These are phyloP conservation scores for Gorsachius goisagi DNA, from an alignment of 2,113 vertebrate genomes.

Conservation along the genomic window DNA sequence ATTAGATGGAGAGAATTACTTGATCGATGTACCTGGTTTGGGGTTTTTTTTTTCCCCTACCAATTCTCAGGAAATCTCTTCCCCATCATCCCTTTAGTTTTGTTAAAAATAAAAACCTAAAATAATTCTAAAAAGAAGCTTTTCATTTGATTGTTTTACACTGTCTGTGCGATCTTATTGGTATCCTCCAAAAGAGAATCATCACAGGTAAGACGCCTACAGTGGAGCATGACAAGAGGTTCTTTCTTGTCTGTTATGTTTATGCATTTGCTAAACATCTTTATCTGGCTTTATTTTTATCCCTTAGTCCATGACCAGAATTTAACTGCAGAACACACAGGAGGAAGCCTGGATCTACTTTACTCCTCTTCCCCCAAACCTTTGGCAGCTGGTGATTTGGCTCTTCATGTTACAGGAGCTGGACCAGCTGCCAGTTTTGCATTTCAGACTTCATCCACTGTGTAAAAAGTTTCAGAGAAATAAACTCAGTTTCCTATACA, in stretches of 20 bases:
- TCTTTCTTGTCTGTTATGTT: background rate
- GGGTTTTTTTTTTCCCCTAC: background rate
- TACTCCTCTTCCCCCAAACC: fast-evolving
- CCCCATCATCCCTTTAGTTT: background rate
- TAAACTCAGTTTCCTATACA: background rate
- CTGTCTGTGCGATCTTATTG: fast-evolving
- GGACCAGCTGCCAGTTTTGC: background rate
- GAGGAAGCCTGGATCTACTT: background rate
- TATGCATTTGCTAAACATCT: background rate
- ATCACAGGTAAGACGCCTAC: background rate
- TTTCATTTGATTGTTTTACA: background rate
- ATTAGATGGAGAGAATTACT: background rate
- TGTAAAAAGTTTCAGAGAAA: background rate
- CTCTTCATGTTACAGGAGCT: background rate
- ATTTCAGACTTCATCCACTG: background rate
- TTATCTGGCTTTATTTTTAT: background rate
- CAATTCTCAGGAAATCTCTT: background rate
- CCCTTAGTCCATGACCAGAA: background rate
- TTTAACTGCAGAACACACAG: background rate
- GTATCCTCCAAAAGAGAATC: background rate
- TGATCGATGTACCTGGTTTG: background rate
- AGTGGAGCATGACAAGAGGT: background rate
- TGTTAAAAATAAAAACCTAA: background rate
- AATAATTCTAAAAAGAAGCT: background rate
- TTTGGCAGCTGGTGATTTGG: background rate